Base-by-base conservation (phyloP, 1,140 invertebrate genomes). In the Cecropterus lyciades region DNA sequence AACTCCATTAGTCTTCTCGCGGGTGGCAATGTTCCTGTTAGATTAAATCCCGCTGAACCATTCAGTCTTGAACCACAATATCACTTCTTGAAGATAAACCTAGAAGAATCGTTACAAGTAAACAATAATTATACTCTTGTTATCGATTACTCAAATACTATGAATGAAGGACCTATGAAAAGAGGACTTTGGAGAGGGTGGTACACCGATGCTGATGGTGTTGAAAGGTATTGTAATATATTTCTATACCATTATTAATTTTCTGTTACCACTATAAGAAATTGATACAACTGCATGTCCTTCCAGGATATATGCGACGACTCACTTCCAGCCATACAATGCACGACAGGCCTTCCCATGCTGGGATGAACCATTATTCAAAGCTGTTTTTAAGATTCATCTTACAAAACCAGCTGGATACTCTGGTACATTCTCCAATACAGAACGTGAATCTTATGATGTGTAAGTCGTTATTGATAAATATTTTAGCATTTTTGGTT, bases 311-410 rank as follows among this genome's bases (percentile, higher is more conserved):
- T 84, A 96, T 16, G 95, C 94, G 0, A 93, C 94, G 1, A 97
- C 97, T 0, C 96, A 98, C 78, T 98, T 98, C 80, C 94, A 98
- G 75, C 96, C 97, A 0, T 94, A 95, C n/a, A 94, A 96, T 75
- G 97, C 98, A 0, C 93, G 98, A 65, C 93, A 94, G 72, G 96
- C 96, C 0, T 98, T 98, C 75, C 98, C 97, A 0, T 97, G 96
- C 75, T 98, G 97, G 89, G 97, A 98, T 80, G 97, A 98, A 72
- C 97, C 98, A 0, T 89, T 94, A 0, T 96, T 97, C 69, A 98
- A 98, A 89, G 95, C 97, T 2, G 94, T 91, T 0, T 99, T 97
- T 77, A 93, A 85, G 17, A 77, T 98, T 1, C 94, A 93, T 0
- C 84, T 98, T 1, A 94, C 94, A 0, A 93, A 92, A 24, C 93